Base-by-base conservation (phyloP, 2,113 vertebrate genomes). In the Neogobius melanostomus region DNA sequence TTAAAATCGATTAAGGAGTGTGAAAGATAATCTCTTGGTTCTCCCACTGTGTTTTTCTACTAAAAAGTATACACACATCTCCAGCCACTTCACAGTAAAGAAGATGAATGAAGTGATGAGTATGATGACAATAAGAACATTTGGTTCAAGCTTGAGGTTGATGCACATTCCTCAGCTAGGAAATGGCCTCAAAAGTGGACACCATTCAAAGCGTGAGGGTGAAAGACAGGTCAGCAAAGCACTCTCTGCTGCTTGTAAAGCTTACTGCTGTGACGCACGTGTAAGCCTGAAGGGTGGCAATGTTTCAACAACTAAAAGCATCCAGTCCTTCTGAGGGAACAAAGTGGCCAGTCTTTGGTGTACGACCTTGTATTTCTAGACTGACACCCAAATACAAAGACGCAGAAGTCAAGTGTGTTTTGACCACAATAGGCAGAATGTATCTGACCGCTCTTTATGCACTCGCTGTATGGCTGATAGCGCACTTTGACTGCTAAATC, bases 401-500 rank as follows among this genome's bases (percentile, higher is more conserved):
- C 6, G 49, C 17, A 45, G 46, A 63, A 66, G n/a, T 54, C 49
- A 48, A 28, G 21, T 9, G 53, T 3, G 66, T 14, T 9, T 59
- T 61, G 73, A 21, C 54, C 72, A 42, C 3, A 5, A 9, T 69
- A 51, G 45, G 56, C 42, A 3, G 5, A 54, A 72, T 50, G 28
- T 56, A 44, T 44, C 14, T 28, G 84, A 72, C n/a, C 69, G 47
- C 42, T 65, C 1, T 50, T 53, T 70, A 16, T 76, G 51, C 57
- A 17, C 21, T 70, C n/a, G 56, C 15, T 68, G 65, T 77, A 66
- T 72, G 46, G 61, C 53, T 69, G 16, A 36, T 62, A 44, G 48
- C 82, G 73, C 66, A 65, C 21, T 75, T 68, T 61, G 72, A 68
- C 61, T 66, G 43, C 66, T 59, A 59, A 57, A 80, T 71, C 64